Evolutionary conservation across 1,140 invertebrate species (phyloP).

Genomic region (Asobara japonica): DNA sequence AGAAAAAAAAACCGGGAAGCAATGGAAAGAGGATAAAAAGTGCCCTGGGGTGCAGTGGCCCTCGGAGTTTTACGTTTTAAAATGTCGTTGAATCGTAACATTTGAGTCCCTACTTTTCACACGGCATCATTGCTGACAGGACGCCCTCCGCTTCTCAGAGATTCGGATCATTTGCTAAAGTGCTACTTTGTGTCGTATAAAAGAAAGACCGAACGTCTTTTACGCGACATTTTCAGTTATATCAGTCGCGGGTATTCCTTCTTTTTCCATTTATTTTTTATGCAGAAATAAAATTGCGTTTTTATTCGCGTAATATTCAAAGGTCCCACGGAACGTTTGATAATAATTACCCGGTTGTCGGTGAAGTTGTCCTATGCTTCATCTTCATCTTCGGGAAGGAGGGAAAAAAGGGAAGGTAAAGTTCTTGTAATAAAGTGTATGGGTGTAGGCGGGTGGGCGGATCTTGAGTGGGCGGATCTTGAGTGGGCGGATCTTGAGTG

Average conservation of each 20-base stretch:
- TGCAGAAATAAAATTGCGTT: conserved; percentile 4
- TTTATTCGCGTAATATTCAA: not conserved
- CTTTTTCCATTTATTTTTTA: conserved; percentile 22
- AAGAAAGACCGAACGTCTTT: conserved; percentile 53
- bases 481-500: no score
- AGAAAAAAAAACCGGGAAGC: not conserved
- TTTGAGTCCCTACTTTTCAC: conserved; percentile 5
- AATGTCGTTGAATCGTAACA: conserved; percentile 13
- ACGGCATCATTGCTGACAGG: conserved; percentile 5
- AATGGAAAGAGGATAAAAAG: not conserved
- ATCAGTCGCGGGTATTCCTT: conserved; percentile 59
- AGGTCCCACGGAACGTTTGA: not conserved
- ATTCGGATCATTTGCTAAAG: conserved; percentile 67
- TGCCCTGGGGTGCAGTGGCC: not conserved
- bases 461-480: no score
- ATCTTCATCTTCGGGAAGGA: no score
- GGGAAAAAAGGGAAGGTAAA: no score
- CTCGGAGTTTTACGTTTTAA: conserved; percentile 11
- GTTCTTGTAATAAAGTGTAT: no score
- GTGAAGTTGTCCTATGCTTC: no score
- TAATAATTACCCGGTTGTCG: not conserved
- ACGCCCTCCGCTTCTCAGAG: conserved; percentile 19
- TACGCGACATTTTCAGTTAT: conserved; percentile 44
- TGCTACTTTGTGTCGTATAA: conserved; percentile 66
- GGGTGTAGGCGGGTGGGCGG: no score